These are phyloP conservation scores for Stenoptilia bipunctidactyla DNA, from an alignment of 2,888 invertebrate genomes.

Conservation along the genomic window DNA sequence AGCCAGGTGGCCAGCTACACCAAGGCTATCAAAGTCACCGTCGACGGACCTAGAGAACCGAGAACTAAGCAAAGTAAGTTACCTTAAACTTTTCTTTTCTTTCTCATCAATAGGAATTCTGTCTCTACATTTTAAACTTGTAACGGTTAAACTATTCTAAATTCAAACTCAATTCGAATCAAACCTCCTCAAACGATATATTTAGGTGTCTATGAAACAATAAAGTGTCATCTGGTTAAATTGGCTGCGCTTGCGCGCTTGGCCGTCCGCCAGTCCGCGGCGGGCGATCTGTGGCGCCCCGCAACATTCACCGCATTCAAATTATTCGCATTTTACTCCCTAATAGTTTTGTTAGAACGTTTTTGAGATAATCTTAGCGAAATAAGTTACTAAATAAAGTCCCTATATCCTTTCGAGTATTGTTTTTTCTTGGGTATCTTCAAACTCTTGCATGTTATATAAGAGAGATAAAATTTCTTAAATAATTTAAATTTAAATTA, in stretches of 20 bases:
- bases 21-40: conserved; percentile 99
- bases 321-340: conserved; percentile 16
- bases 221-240: too few species aligned
- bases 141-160: neutral
- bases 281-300: conserved; percentile 47
- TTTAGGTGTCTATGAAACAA: conserved; percentile 18
- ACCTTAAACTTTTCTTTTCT: neutral
- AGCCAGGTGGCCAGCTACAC: conserved; percentile 92
- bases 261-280: conserved; percentile 48
- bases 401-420: too few species aligned
- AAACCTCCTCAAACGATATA: conserved; percentile 20
- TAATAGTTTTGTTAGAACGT: too few species aligned
- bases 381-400: too few species aligned
- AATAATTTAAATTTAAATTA: too few species aligned
- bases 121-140: neutral
- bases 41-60: conserved; percentile 98
- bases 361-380: too few species aligned
- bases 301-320: conserved; percentile 47
- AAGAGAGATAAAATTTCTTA: too few species aligned
- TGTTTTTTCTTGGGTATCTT: too few species aligned
- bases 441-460: too few species aligned
- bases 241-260: conserved; percentile 42
- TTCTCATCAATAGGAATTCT: too few species aligned
- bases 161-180: too few species aligned
- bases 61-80: conserved; percentile 96